A percentile compares a stretch with the other conserved stretches of the same genome.
phyloP scores from a whole-genome alignment of 2,797 vertebrate species.

The Remorina albescens region DNA sequence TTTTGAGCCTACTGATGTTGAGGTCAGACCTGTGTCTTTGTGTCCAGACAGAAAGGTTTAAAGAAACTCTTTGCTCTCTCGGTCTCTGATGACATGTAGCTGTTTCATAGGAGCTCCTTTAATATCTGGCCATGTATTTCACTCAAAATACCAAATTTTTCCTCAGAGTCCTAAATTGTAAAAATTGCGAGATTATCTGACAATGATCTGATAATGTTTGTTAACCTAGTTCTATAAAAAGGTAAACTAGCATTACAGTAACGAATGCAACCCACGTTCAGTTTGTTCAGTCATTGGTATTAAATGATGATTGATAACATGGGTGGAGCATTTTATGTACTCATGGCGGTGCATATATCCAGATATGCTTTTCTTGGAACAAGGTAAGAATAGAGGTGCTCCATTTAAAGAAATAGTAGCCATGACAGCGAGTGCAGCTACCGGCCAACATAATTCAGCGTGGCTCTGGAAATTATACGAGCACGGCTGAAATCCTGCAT shows the following conservation, averaged over 20 bases:
- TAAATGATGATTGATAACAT: constrained; percentile 30
- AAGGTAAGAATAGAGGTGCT: neutral
- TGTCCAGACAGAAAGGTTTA: too few species aligned
- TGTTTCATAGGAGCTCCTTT: neutral
- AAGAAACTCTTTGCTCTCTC: too few species aligned
- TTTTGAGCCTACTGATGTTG: too few species aligned
- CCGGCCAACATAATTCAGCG: constrained; percentile 33
- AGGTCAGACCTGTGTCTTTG: too few species aligned
- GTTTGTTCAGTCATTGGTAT: constrained; percentile 25
- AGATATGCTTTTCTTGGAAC: constrained; percentile 14
- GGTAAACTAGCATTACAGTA: neutral
- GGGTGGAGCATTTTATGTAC: constrained; percentile 47
- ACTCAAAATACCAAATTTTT: too few species aligned
- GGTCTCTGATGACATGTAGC: neutral
- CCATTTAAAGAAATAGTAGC: constrained; percentile 43
- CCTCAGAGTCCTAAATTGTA: too few species aligned
- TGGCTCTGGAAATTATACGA: constrained; percentile 13
- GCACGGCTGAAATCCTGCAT: constrained; percentile 18
- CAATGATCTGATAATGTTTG: neutral
- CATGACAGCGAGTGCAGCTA: constrained; percentile 35
- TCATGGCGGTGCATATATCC: constrained; percentile 29
- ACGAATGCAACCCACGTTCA: constrained; percentile 14
- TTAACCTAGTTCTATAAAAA: neutral
- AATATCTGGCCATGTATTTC: too few species aligned
- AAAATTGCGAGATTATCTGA: neutral